These are phyloP conservation scores for Anguilla obscura DNA, from an alignment of 2,797 vertebrate species.

Conservation along the genomic window DNA sequence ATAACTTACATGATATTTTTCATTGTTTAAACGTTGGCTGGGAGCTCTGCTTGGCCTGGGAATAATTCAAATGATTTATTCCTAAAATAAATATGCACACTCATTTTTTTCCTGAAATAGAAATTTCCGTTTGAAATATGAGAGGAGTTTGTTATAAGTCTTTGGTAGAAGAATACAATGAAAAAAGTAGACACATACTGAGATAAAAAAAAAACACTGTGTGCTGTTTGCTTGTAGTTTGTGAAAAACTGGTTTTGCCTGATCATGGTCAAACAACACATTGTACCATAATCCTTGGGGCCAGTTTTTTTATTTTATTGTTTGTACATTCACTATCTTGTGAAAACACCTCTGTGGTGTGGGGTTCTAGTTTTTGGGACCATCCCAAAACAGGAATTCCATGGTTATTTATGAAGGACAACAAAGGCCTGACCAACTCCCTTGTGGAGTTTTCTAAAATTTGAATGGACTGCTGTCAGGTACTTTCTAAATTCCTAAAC, in stretches of 20 bases:
- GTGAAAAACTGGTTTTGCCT: slow-evolving; percentile 15
- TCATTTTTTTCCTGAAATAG: background rate
- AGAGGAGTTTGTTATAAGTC: background rate
- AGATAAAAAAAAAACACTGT: background rate
- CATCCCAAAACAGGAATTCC: background rate
- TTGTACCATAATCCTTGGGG: background rate
- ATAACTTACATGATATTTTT: background rate
- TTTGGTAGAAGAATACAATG: background rate
- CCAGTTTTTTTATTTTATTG: background rate
- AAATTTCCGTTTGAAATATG: background rate
- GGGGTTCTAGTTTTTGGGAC: background rate
- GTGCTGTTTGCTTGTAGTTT: background rate
- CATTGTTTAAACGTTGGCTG: background rate
- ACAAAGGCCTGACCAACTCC: background rate
- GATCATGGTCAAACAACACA: background rate
- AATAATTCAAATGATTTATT: background rate
- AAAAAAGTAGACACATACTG: background rate
- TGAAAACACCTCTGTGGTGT: background rate
- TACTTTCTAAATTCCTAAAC: background rate
- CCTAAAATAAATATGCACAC: background rate
- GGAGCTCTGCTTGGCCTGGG: background rate
- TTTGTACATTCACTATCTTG: background rate
- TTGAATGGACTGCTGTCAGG: background rate
- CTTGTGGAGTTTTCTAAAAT: background rate
- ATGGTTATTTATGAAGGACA: background rate